Evolutionary conservation across 2,113 vertebrate species (phyloP), one percentile per base, ranked within the genome.

Genomic region (Epinephelus lanceolatus): DNA sequence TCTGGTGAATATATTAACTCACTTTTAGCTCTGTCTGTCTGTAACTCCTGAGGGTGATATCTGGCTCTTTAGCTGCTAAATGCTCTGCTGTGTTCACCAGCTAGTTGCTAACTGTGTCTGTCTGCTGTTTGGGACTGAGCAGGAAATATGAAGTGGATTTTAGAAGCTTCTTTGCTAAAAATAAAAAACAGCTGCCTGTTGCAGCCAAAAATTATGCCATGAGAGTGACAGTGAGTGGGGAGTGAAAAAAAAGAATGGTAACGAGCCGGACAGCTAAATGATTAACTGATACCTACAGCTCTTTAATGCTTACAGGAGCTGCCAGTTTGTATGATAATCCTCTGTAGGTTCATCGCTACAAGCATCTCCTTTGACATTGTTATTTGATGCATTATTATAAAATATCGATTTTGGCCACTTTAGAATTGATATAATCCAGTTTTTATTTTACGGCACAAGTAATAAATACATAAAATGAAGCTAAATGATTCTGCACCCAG

Each of bases 11-110:
- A 3, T 37, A 37, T 21, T 55, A 3, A 9, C 5, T 71, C 4
- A n/a, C 18, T 45, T 57, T 71, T 72, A 71, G 17, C 23, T 42
- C 18, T 63, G 17, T 27, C 21, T 49, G 65, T 60, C 65, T 69
- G 27, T 40, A 63, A 33, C 33, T 21, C 17, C 25, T 55, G 60
- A 18, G 25, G 5, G 27, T 25, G 52, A 52, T 40, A 49, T 25
- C 7, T 57, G 21, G 10, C 56, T 52, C 11, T 62, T 47, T 3
- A 70, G 57, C 57, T 27, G n/a, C 56, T 61, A 55, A 63, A 65
- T 65, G 9, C 12, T 45, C 23, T 30, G 7, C 30, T 62, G 1
- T n/a, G 4, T 10, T 63, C 15, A 69, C 3, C 42, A 19, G 45
- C n/a, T 52, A 9, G 19, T 51, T 3, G 17, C 37, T 57, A 42